Percentiles rank a stretch among this genome's conserved stretches.
Evolutionary conservation across 2,888 invertebrate species (phyloP).

Genomic region (Resseliella maxima): DNA sequence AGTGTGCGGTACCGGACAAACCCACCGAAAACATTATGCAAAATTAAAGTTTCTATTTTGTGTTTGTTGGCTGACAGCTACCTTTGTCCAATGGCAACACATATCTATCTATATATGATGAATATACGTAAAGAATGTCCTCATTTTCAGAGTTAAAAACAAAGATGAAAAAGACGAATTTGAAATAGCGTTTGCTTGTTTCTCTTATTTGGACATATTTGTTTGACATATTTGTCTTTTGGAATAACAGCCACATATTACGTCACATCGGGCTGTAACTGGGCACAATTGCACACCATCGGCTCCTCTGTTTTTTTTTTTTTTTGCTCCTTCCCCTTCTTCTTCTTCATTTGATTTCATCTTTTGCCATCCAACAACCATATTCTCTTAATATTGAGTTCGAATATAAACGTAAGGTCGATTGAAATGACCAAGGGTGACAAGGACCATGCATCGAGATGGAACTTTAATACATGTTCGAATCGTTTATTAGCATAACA

Average conservation of each 20-base stretch:
- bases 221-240: constrained; percentile 45
- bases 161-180: not conserved
- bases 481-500: constrained; percentile 51
- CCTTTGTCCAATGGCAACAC: constrained; percentile 13
- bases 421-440: not conserved
- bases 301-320: not conserved
- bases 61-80: not conserved
- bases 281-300: constrained; percentile 11
- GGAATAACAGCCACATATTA: constrained; percentile 25
- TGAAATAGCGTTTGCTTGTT: not conserved
- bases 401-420: not conserved
- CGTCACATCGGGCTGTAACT: not conserved
- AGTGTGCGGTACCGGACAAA: not conserved
- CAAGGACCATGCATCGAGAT: constrained; percentile 21
- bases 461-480: constrained; percentile 46
- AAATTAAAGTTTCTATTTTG: constrained; percentile 43
- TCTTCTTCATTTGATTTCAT: no score
- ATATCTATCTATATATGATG: no score
- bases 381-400: not conserved
- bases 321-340: not conserved
- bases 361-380: no score
- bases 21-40: constrained; percentile 42
- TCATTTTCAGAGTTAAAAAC: not conserved
- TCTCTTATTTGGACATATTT: constrained; percentile 46
- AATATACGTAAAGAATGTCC: not conserved